Evolutionary conservation across 2,888 invertebrate genomes (phyloP).

Genomic region (Amphipoea oculea): DNA sequence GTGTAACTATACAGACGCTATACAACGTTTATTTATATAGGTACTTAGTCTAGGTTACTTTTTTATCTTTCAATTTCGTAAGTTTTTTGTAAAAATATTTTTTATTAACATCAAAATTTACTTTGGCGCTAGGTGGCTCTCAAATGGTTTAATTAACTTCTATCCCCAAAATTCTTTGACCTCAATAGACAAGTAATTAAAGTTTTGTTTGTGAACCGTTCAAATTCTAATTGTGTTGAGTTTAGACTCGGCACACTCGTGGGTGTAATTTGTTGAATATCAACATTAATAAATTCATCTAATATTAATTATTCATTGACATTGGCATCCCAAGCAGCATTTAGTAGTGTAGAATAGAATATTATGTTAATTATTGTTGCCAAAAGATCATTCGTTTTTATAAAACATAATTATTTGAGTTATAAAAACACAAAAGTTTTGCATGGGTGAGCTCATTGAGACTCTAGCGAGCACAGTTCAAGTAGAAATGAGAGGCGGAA

Average conservation of each 20-base stretch:
- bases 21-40: no score
- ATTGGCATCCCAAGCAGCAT: neutral
- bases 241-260: constrained; percentile 26
- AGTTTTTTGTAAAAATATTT: constrained; percentile 11
- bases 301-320: constrained; percentile 30
- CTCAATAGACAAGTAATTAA: constrained; percentile 57
- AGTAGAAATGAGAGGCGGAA: constrained; percentile 84
- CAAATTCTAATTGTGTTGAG: constrained; percentile 44
- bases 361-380: neutral
- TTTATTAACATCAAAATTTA: constrained; percentile 54
- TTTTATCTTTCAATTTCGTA: constrained; percentile 18
- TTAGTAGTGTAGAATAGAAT: neutral
- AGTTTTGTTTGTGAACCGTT: constrained; percentile 57
- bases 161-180: constrained; percentile 53
- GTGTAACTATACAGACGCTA: no score
- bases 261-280: constrained; percentile 44
- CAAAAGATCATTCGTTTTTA: neutral
- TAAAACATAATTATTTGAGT: constrained; percentile 36
- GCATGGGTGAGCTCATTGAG: constrained; percentile 75
- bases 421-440: constrained; percentile 67
- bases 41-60: neutral
- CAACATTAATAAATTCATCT: constrained; percentile 21
- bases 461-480: constrained; percentile 78
- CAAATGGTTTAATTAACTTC: constrained; percentile 62
- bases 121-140: constrained; percentile 38